Evolutionary conservation across 2,888 invertebrate genomes (phyloP).

Genomic region (Nowickia ferox): DNA sequence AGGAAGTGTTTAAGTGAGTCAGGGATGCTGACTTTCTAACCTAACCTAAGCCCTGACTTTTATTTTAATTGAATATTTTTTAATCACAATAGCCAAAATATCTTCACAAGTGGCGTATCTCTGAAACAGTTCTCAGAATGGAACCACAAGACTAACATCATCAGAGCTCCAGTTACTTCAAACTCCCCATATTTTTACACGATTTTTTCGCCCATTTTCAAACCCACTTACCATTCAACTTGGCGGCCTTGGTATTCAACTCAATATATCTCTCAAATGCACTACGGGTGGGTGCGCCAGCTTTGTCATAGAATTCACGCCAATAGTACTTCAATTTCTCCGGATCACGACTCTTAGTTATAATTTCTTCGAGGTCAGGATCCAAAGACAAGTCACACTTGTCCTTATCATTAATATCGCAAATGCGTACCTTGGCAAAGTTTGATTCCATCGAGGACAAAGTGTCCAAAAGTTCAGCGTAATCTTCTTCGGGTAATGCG

Average conservation of each 20-base stretch:
- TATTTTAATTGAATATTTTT: too few relatives aligned
- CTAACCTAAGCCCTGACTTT: too few relatives aligned
- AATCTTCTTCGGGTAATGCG: conserved; percentile 88
- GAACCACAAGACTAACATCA: too few relatives aligned
- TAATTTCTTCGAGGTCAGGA: conserved; percentile 89
- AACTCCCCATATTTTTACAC: too few relatives aligned
- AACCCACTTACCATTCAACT: conserved; percentile 86
- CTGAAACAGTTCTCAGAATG: too few relatives aligned
- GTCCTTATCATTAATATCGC: conserved; percentile 86
- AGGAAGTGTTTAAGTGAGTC: too few relatives aligned
- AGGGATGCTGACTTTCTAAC: too few relatives aligned
- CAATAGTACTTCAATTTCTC: conserved; percentile 91
- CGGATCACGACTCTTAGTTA: conserved; percentile 88
- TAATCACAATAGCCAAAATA: too few relatives aligned
- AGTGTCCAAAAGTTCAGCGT: conserved; percentile 85
- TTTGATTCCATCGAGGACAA: conserved; percentile 90
- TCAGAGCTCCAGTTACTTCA: too few relatives aligned
- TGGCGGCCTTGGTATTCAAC: conserved; percentile 88
- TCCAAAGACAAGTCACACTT: conserved; percentile 90
- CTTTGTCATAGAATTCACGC: conserved; percentile 91
- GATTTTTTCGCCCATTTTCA: too few relatives aligned
- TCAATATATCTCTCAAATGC: conserved; percentile 88
- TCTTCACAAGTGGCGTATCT: too few relatives aligned
- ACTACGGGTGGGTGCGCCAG: conserved; percentile 86
- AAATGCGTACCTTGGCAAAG: conserved; percentile 91